Percentiles rank a stretch among this genome's conserved stretches.
Evolutionary conservation across 2,797 vertebrate genomes (phyloP).

Genomic region (Acanthornis magna): DNA sequence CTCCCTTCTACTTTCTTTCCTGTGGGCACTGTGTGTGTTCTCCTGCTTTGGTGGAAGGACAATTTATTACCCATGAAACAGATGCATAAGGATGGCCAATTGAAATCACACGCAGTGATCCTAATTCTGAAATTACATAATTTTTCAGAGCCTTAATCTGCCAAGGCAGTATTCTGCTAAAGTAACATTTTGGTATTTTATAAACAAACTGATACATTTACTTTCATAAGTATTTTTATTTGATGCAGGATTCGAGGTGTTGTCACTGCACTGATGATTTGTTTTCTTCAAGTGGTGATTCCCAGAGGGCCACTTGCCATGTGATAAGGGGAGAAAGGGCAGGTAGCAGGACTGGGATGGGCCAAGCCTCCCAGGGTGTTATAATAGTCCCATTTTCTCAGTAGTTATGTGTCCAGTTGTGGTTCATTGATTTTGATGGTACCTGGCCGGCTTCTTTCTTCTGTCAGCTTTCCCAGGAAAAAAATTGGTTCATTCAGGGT

Average conservation of each 20-base stretch:
- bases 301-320: neutral
- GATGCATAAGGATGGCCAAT: neutral
- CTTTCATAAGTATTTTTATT: neutral
- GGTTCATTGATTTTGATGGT: slow-evolving; percentile 32
- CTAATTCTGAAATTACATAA: neutral
- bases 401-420: neutral
- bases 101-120: neutral
- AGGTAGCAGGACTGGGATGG: neutral
- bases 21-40: accelerated
- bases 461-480: neutral
- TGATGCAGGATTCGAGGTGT: neutral
- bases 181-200: neutral
- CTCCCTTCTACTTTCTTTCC: neutral
- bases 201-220: neutral
- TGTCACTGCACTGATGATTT: neutral
- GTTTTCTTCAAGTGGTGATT: slow-evolving; percentile 18
- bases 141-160: neutral
- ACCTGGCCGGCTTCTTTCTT: neutral
- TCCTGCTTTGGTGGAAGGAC: neutral
- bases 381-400: neutral
- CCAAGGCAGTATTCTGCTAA: neutral
- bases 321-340: neutral
- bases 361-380: neutral
- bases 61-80: neutral
- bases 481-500: neutral